phyloP scores from a whole-genome alignment of 1,140 invertebrate species.

The Drosophila yakuba region DNA sequence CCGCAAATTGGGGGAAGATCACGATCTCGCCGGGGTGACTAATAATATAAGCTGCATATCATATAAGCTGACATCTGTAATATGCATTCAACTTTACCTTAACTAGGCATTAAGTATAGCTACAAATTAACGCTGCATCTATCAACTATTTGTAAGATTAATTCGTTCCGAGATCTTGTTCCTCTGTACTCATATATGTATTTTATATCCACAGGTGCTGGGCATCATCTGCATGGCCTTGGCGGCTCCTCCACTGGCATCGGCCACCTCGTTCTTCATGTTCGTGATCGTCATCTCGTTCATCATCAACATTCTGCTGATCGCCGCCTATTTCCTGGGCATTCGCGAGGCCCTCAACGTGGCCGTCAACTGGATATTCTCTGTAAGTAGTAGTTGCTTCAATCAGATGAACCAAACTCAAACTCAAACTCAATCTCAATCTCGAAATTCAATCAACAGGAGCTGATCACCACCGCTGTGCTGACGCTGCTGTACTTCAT shows the following conservation, averaged over 20 bases:
- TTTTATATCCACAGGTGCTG: conserved; percentile 88
- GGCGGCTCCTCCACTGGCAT: conserved; percentile 87
- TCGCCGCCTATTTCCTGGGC: conserved; percentile 91
- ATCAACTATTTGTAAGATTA: too few relatives aligned
- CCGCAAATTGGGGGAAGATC: conserved; percentile 41
- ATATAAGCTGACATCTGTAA: too few relatives aligned
- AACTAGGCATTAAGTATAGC: background rate
- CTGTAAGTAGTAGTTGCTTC: conserved; percentile 87
- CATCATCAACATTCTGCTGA: conserved; percentile 92
- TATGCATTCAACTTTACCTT: background rate
- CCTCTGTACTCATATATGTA: too few relatives aligned
- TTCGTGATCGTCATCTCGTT: conserved; percentile 93
- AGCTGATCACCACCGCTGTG: conserved; percentile 90
- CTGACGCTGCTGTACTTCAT: conserved; percentile 90
- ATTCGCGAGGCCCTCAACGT: conserved; percentile 91
- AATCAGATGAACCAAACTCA: too few relatives aligned
- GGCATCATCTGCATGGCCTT: conserved; percentile 93
- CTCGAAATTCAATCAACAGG: too few relatives aligned
- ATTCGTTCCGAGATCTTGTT: too few relatives aligned
- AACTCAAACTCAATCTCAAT: too few relatives aligned
- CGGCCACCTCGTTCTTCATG: conserved; percentile 91
- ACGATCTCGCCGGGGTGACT: conserved; percentile 6
- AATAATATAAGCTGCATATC: background rate
- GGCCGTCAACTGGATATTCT: conserved; percentile 93
- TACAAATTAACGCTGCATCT: too few relatives aligned